Percentiles rank a stretch among this genome's conserved stretches.
Evolutionary conservation across 2,113 vertebrate genomes (phyloP).

Genomic region (Malurus alboscapulatus): DNA sequence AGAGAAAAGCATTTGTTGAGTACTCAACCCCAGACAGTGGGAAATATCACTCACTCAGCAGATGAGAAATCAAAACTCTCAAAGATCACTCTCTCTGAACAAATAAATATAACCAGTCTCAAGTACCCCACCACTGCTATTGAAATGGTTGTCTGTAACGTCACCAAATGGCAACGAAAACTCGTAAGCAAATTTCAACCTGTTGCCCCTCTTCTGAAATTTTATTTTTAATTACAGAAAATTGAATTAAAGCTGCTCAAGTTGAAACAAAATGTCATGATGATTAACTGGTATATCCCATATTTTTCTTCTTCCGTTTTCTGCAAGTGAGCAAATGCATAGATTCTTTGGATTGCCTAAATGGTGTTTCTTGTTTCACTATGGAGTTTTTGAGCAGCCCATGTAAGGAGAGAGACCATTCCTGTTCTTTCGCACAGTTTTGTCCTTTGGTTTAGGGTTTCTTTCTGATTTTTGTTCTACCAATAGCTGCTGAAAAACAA

Average conservation of each 20-base stretch:
- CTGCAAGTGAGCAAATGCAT: not conserved
- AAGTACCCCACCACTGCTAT: not conserved
- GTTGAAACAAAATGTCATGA: not conserved
- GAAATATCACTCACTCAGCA: not conserved
- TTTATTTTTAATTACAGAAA: not conserved
- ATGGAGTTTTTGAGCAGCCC: not conserved
- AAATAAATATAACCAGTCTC: not conserved
- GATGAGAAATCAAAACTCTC: not conserved
- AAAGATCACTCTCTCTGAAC: not conserved
- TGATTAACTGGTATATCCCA: not conserved
- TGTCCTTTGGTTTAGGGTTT: not conserved
- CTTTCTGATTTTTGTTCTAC: not conserved
- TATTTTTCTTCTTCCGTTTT: not conserved
- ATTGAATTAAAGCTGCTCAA: not conserved
- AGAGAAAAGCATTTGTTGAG: not conserved
- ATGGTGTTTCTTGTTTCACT: not conserved
- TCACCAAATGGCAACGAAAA: not conserved
- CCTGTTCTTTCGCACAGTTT: not conserved
- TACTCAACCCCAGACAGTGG: not conserved
- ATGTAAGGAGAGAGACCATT: not conserved
- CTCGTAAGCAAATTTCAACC: not conserved
- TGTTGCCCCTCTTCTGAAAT: not conserved
- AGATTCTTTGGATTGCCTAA: not conserved
- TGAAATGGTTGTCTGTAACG: not conserved
- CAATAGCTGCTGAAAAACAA: not conserved